Conservation (phyloP, 1,140 invertebrate species). For the Mya arenaria region DNA sequence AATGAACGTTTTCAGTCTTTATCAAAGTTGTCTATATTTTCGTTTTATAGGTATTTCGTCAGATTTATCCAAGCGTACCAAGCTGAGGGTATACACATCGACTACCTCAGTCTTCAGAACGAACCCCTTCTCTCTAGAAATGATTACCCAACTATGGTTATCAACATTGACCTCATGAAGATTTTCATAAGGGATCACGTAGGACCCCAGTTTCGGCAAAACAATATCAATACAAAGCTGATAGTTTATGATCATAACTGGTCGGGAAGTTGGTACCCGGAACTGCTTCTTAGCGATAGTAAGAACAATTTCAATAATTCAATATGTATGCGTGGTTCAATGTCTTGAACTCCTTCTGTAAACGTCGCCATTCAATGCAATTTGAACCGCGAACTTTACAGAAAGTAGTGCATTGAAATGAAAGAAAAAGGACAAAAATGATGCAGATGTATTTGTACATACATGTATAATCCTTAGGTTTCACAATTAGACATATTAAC, state of each 20-base stretch:
- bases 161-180: conserved; percentile 41
- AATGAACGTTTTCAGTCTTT: background rate
- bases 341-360: no score
- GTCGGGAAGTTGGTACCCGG: conserved; percentile 56
- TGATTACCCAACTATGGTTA: conserved; percentile 59
- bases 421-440: no score
- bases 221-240: conserved; percentile 63
- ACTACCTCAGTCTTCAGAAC: conserved; percentile 66
- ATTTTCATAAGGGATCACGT: conserved; percentile 59
- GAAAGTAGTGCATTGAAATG: no score
- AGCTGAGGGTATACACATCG: conserved; percentile 60
- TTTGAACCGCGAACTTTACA: no score
- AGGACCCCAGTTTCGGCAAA: conserved; percentile 58
- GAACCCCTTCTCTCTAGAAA: conserved; percentile 58
- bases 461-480: no score
- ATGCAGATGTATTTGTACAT: no score
- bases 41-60: conserved; percentile 62
- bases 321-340: no score
- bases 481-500: no score
- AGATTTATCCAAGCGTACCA: conserved; percentile 65
- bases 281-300: conserved; percentile 57
- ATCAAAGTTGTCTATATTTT: background rate
- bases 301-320: no score
- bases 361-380: no score
- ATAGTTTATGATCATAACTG: conserved; percentile 67